Base-by-base conservation (phyloP, 1,140 invertebrate species). In the Aphaenogaster ashmeadi region DNA sequence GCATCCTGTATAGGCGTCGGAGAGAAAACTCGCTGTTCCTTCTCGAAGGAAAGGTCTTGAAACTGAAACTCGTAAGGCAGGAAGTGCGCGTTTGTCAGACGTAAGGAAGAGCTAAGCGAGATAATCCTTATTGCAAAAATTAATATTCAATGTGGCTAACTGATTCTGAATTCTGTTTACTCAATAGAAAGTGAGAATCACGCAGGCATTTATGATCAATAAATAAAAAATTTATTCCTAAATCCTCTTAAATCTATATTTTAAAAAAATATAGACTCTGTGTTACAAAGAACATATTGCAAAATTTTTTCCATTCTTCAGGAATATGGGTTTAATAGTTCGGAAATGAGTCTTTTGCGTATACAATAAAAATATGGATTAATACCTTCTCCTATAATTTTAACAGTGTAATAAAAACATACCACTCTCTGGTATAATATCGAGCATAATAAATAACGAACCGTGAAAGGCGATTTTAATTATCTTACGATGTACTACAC, bases 11-110 rank as follows among this genome's bases (percentile, higher is more conserved):
- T 21, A 47, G 11, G 15, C 50, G 38, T n/a, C 21, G 0, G 47
- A 67, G 79, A 54, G 78, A 18, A 71, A 71, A 71, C 27, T 60
- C 27, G 18, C n/a, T 38, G 33, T 18, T 58, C 33, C 54, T 62
- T 15, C 38, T 71, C 54, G 18, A 79, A 84, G 64, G 41, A 86
- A 88, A 27, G 27, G 27, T 89, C 74, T 67, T 81, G 9, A 41
- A 71, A 81, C n/a, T 80, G 33, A 80, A 50, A 21, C 27, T 79
- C 18, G 60, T 27, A 47, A 50, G 27, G 18, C 41, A 79, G 44
- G 21, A 79, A 50, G 18, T 64, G 41, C 21, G 52, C 52, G 52
- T 58, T 75, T 58, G 72, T 77, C 7, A 58, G 36, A 58, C 21
- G 15, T 18, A 27, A 60, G 13, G 11, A 8, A 74, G 9, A 75